phyloP scores from a whole-genome alignment of 2,797 vertebrate species.

The Pelodytes ibericus region DNA sequence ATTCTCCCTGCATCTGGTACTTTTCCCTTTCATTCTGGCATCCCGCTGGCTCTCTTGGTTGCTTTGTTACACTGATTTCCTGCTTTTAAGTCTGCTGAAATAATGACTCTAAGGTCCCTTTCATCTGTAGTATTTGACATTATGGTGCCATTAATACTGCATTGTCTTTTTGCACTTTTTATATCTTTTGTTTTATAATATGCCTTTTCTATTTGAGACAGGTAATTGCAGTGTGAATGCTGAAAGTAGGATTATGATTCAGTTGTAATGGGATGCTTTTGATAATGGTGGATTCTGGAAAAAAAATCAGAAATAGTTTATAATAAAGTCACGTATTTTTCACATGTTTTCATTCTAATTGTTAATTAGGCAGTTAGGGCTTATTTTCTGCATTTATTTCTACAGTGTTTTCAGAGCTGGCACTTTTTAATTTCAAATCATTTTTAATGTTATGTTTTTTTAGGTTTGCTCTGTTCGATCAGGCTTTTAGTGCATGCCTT shows the following conservation, averaged over 20 bases:
- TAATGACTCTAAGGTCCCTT: neutral
- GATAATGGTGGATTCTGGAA: neutral
- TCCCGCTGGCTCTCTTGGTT: neutral
- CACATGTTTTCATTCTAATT: neutral
- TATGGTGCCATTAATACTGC: slow-evolving; percentile 10
- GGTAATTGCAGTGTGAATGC: neutral
- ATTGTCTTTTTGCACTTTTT: slow-evolving; percentile 23
- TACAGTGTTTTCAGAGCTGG: too few species aligned
- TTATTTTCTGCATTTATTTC: too few species aligned
- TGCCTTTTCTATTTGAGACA: slow-evolving; percentile 1
- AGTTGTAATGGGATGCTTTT: neutral
- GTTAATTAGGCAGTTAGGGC: neutral
- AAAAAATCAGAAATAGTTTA: neutral
- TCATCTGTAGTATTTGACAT: neutral
- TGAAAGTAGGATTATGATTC: neutral
- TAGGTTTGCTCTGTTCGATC: too few species aligned
- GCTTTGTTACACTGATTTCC: neutral
- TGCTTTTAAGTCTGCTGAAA: neutral
- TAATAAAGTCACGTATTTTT: neutral
- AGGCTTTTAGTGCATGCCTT: too few species aligned
- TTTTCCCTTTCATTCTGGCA: neutral
- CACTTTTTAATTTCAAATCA: too few species aligned
- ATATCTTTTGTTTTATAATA: slow-evolving; percentile 10
- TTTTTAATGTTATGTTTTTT: too few species aligned
- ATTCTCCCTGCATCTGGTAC: neutral